Conservation (phyloP, 2,888 invertebrate species). For the Lasioglossum marginatum region DNA sequence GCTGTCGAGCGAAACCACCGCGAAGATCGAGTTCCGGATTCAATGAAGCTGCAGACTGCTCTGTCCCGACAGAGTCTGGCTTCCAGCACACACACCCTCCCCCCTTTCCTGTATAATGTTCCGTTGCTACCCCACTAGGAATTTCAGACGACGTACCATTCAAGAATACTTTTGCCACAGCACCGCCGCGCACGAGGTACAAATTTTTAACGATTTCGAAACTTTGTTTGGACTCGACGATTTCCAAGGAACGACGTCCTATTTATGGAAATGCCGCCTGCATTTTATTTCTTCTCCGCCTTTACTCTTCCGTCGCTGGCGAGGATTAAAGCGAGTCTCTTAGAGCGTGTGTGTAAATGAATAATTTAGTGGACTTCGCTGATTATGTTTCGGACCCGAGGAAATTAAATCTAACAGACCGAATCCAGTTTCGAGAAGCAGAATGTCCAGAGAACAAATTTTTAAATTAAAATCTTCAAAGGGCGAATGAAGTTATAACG, state of each 20-base stretch:
- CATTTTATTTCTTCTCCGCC: not conserved
- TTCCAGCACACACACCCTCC: not conserved
- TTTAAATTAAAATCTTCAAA: not conserved
- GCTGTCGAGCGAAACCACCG: constrained; percentile 14
- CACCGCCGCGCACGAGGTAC: not conserved
- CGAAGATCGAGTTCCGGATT: constrained; percentile 23
- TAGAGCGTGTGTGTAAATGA: not conserved
- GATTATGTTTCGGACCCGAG: not conserved
- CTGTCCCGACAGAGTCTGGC: not conserved
- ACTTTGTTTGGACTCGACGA: not conserved
- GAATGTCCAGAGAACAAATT: not conserved
- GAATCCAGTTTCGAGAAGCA: not conserved
- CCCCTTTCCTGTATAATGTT: not conserved
- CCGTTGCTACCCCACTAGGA: not conserved
- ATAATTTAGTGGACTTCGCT: not conserved
- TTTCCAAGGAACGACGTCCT: not conserved
- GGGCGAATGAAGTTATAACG: too few species aligned
- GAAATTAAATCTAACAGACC: not conserved
- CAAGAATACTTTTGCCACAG: not conserved
- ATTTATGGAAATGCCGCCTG: not conserved
- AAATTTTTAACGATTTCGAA: constrained; percentile 3
- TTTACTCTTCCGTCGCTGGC: not conserved
- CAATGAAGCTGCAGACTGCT: constrained; percentile 11
- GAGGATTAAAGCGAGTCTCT: not conserved
- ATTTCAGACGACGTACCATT: not conserved